These are phyloP conservation scores for Dolichomitus sp. DNA, from an alignment of 2,888 invertebrate species.

Conservation along the genomic window DNA sequence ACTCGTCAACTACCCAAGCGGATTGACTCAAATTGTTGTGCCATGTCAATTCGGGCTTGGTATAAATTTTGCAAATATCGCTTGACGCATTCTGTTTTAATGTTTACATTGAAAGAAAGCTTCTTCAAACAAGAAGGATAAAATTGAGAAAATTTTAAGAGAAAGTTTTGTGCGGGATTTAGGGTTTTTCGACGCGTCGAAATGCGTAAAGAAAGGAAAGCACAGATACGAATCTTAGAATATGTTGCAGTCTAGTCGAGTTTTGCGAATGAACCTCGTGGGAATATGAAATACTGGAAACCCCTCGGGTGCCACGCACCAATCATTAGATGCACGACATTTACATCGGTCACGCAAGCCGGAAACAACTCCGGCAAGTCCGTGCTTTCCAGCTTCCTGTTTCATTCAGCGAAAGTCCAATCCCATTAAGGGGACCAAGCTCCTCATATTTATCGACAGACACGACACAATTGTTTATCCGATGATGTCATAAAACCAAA, in stretches of 20 bases:
- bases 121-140: too few relatives aligned
- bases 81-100: too few relatives aligned
- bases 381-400: constrained; percentile 3
- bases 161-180: too few relatives aligned
- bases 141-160: too few relatives aligned
- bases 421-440: background rate
- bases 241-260: constrained; percentile 39
- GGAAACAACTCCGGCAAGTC: constrained; percentile 49
- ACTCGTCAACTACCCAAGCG: too few relatives aligned
- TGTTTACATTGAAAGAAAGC: too few relatives aligned
- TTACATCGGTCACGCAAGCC: constrained; percentile 66
- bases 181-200: background rate
- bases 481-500: too few relatives aligned
- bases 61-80: too few relatives aligned
- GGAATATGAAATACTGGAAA: constrained; percentile 56
- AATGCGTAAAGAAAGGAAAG: background rate
- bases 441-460: too few relatives aligned
- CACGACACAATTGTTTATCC: too few relatives aligned
- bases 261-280: constrained; percentile 66
- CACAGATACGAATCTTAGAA: background rate
- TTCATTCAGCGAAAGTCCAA: background rate
- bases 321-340: constrained; percentile 45
- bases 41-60: background rate
- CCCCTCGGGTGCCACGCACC: constrained; percentile 27
- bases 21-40: background rate